Evolutionary conservation across 2,888 invertebrate genomes (phyloP).

Genomic region (Teinopalpus imperialis): DNA sequence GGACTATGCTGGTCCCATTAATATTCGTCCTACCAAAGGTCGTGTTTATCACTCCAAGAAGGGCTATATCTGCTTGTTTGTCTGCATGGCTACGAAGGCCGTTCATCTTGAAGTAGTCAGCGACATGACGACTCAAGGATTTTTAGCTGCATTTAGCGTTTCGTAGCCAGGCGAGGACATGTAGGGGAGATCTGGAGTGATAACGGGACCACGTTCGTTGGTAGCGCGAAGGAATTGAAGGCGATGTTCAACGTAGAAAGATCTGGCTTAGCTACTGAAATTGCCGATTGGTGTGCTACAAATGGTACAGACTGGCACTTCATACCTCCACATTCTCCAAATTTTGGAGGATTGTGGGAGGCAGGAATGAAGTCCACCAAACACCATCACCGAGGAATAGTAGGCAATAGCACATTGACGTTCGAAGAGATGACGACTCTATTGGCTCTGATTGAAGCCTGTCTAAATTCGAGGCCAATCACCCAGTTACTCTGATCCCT

Average conservation of each 20-base stretch:
- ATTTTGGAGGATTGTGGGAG: neutral
- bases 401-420: neutral
- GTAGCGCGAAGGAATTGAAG: conserved; percentile 27
- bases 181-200: conserved; percentile 33
- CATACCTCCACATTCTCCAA: neutral
- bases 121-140: conserved; percentile 28
- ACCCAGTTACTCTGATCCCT: conserved; percentile 26
- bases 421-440: neutral
- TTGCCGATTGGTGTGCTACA: conserved; percentile 2
- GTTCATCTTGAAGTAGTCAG: conserved; percentile 31
- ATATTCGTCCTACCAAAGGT: conserved; percentile 20
- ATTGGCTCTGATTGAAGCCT: neutral
- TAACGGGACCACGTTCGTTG: conserved; percentile 34
- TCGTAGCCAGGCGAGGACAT: conserved; percentile 32
- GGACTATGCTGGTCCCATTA: conserved; percentile 28
- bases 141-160: conserved; percentile 31
- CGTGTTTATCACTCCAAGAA: conserved; percentile 25
- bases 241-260: conserved; percentile 6
- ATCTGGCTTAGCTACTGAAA: neutral
- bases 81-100: conserved; percentile 31
- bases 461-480: no score
- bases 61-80: conserved; percentile 27
- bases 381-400: neutral
- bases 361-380: neutral
- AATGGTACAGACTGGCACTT: neutral